Evolutionary conservation across 1,140 invertebrate species (phyloP).

Genomic region (Drosophila nannoptera): DNA sequence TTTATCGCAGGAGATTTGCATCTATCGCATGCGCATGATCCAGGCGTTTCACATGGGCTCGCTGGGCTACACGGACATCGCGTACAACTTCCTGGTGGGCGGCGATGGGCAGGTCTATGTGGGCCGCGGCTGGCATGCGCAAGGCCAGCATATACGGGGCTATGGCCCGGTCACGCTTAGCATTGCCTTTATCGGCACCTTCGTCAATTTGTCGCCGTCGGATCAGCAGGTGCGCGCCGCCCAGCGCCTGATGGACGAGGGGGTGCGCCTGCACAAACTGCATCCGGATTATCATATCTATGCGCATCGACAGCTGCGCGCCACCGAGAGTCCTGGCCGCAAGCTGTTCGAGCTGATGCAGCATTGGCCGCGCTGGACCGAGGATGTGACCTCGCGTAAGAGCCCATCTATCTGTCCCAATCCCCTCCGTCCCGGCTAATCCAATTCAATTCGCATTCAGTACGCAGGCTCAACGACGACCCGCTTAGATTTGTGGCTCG

Average conservation of each 20-base stretch:
- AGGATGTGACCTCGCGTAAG: slow-evolving; percentile 53
- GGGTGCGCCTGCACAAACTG: slow-evolving; percentile 81
- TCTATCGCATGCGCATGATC: slow-evolving; percentile 79
- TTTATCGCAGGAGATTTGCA: slow-evolving; percentile 65
- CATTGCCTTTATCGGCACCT: slow-evolving; percentile 86
- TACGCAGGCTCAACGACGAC: slow-evolving; percentile 53
- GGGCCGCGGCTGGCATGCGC: slow-evolving; percentile 84
- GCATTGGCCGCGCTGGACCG: slow-evolving; percentile 81
- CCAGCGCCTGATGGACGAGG: slow-evolving; percentile 82
- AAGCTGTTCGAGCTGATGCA: slow-evolving; percentile 81
- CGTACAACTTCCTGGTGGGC: slow-evolving; percentile 88
- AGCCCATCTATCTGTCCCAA: neutral
- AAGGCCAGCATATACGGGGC: slow-evolving; percentile 83
- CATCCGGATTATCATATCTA: slow-evolving; percentile 82
- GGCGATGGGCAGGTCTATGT: slow-evolving; percentile 86
- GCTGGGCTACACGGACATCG: slow-evolving; percentile 82
- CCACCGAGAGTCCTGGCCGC: slow-evolving; percentile 83
- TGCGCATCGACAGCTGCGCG: slow-evolving; percentile 82
- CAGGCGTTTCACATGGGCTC: slow-evolving; percentile 83
- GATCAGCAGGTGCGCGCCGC: slow-evolving; percentile 81
- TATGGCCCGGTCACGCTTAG: slow-evolving; percentile 83
- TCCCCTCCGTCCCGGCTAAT: neutral
- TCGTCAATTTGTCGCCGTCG: slow-evolving; percentile 80
- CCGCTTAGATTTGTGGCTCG: slow-evolving; percentile 77
- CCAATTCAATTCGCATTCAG: slow-evolving; percentile 25